These are phyloP conservation scores for Dipodomys stephensi DNA, from an alignment of 2,113 vertebrate species.

Conservation along the genomic window DNA sequence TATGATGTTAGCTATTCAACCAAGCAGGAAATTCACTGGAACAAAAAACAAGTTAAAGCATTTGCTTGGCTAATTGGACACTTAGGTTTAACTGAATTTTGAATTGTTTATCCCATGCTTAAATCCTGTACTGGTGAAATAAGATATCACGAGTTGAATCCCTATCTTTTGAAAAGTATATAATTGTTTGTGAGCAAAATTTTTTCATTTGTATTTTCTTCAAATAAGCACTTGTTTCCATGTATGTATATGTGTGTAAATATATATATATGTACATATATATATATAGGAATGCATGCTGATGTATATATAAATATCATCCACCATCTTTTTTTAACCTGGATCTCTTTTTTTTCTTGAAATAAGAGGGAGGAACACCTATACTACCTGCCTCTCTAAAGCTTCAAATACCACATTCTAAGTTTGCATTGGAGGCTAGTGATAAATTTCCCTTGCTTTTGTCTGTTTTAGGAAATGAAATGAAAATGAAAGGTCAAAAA, in stretches of 20 bases:
- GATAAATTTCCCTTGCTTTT: constrained; percentile 39
- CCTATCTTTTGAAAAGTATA: constrained; percentile 39
- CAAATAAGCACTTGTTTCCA: constrained; percentile 54
- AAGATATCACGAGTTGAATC: neutral
- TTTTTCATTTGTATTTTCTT: constrained; percentile 68
- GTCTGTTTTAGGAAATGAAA: constrained; percentile 23
- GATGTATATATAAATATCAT: constrained; percentile 60
- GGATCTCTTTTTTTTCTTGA: constrained; percentile 67
- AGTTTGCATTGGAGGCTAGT: neutral
- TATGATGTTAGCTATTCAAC: constrained; percentile 25
- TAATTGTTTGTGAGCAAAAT: constrained; percentile 62
- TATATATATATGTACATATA: too few species aligned
- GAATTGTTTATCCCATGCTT: neutral
- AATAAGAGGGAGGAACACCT: constrained; percentile 59
- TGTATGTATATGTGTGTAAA: constrained; percentile 54
- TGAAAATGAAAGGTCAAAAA: constrained; percentile 29
- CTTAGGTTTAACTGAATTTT: constrained; percentile 18
- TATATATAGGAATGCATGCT: too few species aligned
- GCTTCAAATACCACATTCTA: constrained; percentile 33
- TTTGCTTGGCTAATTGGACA: constrained; percentile 2
- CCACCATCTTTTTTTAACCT: constrained; percentile 70
- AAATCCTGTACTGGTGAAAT: neutral
- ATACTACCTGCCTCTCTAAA: neutral
- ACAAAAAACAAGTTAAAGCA: constrained; percentile 33
- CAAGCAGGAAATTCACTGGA: constrained; percentile 16